Evolutionary conservation across 2,888 invertebrate species (phyloP).

Genomic region (Drosophila anceps): DNA sequence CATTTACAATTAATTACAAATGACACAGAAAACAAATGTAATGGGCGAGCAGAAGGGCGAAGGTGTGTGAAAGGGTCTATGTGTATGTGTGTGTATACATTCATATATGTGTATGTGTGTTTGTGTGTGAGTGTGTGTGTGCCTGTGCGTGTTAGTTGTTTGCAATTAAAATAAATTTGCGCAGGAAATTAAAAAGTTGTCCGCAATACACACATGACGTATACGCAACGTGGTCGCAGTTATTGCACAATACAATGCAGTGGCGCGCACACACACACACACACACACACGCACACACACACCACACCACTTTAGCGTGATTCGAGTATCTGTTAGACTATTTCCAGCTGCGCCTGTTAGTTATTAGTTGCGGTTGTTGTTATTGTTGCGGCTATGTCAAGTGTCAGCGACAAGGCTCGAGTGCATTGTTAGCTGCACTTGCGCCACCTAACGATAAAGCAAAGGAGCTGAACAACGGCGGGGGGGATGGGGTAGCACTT

Average conservation of each 20-base stretch:
- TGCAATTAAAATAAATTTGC: conserved; percentile 71
- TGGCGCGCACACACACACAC: background rate
- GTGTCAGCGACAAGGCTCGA: conserved; percentile 65
- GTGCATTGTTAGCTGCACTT: conserved; percentile 77
- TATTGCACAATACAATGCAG: conserved; percentile 47
- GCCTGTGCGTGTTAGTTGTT: conserved; percentile 32
- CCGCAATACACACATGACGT: conserved; percentile 68
- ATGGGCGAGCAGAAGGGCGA: background rate
- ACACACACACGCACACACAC: background rate
- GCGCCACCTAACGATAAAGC: conserved; percentile 57
- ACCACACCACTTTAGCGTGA: conserved; percentile 8
- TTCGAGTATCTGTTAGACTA: conserved; percentile 57
- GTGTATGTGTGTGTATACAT: background rate
- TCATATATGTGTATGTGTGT: background rate
- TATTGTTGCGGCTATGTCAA: conserved; percentile 77
- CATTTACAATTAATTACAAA: conserved; percentile 72
- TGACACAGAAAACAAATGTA: conserved; percentile 43
- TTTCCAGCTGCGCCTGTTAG: conserved; percentile 58
- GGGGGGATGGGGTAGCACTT: too few relatives aligned
- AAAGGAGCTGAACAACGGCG: too few relatives aligned
- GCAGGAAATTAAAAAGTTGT: conserved; percentile 60
- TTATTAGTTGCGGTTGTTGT: conserved; percentile 72
- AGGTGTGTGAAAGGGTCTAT: conserved; percentile 1
- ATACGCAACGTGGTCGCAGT: conserved; percentile 70
- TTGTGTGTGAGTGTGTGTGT: conserved; percentile 6